Evolutionary conservation across 2,797 vertebrate species (phyloP).

Genomic region (Anguilla pacifica): DNA sequence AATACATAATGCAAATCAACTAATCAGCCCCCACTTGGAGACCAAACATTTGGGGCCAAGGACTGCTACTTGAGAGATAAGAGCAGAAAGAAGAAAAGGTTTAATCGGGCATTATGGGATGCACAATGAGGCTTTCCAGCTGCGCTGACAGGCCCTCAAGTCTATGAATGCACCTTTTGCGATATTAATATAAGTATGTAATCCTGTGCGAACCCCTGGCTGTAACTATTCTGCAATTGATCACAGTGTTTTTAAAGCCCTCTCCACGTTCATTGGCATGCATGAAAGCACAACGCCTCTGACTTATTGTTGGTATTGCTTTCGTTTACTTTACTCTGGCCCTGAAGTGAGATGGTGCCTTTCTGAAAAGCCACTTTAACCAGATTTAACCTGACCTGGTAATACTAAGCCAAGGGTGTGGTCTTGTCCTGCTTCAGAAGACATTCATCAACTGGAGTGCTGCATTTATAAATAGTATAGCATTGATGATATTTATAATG

Average conservation of each 20-base stretch:
- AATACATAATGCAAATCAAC: conserved; percentile 68
- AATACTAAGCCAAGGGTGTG: not conserved
- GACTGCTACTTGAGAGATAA: conserved; percentile 73
- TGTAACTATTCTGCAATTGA: conserved; percentile 6
- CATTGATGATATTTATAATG: not conserved
- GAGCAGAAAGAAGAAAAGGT: conserved; percentile 68
- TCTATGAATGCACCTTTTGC: conserved; percentile 64
- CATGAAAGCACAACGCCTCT: conserved; percentile 14
- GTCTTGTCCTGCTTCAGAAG: not conserved
- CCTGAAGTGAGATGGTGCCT: not conserved
- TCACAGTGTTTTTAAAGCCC: not conserved
- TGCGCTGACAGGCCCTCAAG: conserved; percentile 73
- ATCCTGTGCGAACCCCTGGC: conserved; percentile 46
- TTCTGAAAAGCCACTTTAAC: not conserved
- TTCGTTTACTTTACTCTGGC: not conserved
- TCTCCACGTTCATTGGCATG: conserved; percentile 14
- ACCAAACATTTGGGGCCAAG: conserved; percentile 66
- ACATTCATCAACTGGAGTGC: not conserved
- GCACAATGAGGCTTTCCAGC: conserved; percentile 71
- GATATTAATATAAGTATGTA: conserved; percentile 73
- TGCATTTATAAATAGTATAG: not conserved
- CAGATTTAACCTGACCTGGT: not conserved
- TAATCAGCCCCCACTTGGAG: conserved; percentile 65
- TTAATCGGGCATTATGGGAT: conserved; percentile 73
- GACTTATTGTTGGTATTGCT: not conserved